A percentile compares a stretch with the other conserved stretches of the same genome.
Conservation (phyloP, 1,140 invertebrate genomes). For the Ceratina calcarata region DNA sequence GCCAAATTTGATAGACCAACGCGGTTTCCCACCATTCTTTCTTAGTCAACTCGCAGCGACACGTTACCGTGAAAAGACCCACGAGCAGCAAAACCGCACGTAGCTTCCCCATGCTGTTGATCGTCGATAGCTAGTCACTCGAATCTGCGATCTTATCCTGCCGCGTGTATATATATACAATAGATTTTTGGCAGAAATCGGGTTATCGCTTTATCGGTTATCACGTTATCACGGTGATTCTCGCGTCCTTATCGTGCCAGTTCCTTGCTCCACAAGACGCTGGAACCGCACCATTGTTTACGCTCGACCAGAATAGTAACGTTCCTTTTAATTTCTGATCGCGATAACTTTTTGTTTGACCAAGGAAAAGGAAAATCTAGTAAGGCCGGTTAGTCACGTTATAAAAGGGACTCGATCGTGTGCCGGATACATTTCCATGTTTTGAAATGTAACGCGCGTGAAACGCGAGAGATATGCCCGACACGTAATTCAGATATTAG, state of each 20-base stretch:
- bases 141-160: not conserved
- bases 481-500: not conserved
- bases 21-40: conserved; percentile 87
- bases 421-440: not conserved
- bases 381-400: not conserved
- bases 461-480: not conserved
- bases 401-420: not conserved
- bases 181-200: conserved; percentile 1
- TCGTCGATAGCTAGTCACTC: not conserved
- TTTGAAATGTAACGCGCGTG: not conserved
- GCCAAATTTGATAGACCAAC: conserved; percentile 88
- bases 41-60: conserved; percentile 25
- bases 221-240: conserved; percentile 12
- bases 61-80: not conserved
- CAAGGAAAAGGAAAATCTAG: conserved; percentile 6
- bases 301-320: not conserved
- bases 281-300: conserved; percentile 23
- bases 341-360: conserved; percentile 15
- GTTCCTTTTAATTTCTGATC: not conserved
- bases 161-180: conserved; percentile 25
- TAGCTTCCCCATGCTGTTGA: not conserved
- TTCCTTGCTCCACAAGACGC: conserved; percentile 1
- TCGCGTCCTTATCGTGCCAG: conserved; percentile 9
- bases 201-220: conserved; percentile 32
- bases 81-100: conserved; percentile 4